Evolutionary conservation across 1,140 invertebrate genomes (phyloP), one percentile per base, ranked within the genome.

Genomic region (Rhopalosiphum maidis): DNA sequence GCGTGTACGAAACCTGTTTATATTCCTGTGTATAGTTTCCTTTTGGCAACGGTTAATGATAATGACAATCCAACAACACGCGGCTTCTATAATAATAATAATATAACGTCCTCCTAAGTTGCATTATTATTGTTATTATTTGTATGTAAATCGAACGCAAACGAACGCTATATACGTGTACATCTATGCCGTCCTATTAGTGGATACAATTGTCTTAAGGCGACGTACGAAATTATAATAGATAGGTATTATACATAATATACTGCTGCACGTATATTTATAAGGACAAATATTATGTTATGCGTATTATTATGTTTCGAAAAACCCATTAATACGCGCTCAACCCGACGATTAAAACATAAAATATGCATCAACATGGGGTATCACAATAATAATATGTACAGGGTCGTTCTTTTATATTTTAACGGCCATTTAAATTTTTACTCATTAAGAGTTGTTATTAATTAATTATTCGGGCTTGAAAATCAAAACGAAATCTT

Each of bases 91-190:
- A 82, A 35, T 83, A 41, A 15, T 83, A 82, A 3, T 85, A 43
- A 25, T 23, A 9, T 85, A 41, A 25, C 82, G 41, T 83, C n/a
- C 25, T 68, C 60, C 15, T 35, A n/a, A 87, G 85, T 48, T 87
- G 18, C 11, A 85, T 85, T 88, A 88, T 88, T 88, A 48, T 88
- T 48, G 86, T 88, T 88, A 88, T 88, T 88, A 88, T 88, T 88
- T 88, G 18, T 88, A 41, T 48, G 46, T 46, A 88, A 88, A 88
- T 88, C 37, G 46, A 87, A 48, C 9, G 22, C 30, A 30, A 30
- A 60, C 55, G 55, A 60, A 30, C 25, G 55, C 55, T 60, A 60
- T 68, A 15, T 68, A 68, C n/a, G n/a, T 18, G 15, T 77, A 15
- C 48, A 51, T 0, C 48, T 77, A 77, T n/a, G n/a, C n/a, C 60